Evolutionary conservation across 2,797 vertebrate species (phyloP), one percentile per base, ranked within the genome.

Genomic region (Sitta carolinensis): DNA sequence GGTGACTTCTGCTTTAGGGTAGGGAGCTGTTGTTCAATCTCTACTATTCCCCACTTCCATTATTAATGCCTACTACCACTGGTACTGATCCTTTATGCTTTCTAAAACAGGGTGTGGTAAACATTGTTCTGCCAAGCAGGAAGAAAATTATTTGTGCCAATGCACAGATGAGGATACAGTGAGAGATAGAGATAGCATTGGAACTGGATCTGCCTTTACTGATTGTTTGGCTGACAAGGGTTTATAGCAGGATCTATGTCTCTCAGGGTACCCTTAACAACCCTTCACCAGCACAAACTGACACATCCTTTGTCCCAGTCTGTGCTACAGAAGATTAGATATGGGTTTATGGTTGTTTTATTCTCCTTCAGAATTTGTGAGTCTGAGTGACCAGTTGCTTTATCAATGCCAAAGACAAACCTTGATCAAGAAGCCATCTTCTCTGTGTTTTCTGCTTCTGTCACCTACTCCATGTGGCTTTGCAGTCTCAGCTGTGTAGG

Each of bases 21-120:
- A 38, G 21, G n/a, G 61, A 84, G 20, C 29, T 70, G 23, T 55
- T 0, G 0, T 66, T 73, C n/a, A 45, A 5, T 29, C 29, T 76
- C 38, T 68, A 7, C 9, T 38, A 5, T 68, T 85, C 13, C 10
- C 13, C 34, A 13, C 26, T 50, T 90, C 48, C 30, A 7, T 63
- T 78, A 40, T 43, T 63, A 75, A 57, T 1, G 21, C 27, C 19
- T 68, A 19, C 27, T 90, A 7, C 12, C 40, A 19, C 20, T 13
- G 3, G 17, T 61, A 48, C 22, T 62, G n/a, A 42, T 77, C 14
- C 50, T 55, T 78, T 45, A 30, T 25, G 23, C 18, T 74, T 94
- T 50, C 30, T 69, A 30, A 30, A 77, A 52, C 11, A 81, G 45
- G 7, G 3, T 45, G 26, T 36, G 20, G 42, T 59, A 61, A 90